Percentiles rank a stretch among this genome's conserved stretches.
Evolutionary conservation across 2,888 invertebrate genomes (phyloP).

Genomic region (Nycteola revayana): DNA sequence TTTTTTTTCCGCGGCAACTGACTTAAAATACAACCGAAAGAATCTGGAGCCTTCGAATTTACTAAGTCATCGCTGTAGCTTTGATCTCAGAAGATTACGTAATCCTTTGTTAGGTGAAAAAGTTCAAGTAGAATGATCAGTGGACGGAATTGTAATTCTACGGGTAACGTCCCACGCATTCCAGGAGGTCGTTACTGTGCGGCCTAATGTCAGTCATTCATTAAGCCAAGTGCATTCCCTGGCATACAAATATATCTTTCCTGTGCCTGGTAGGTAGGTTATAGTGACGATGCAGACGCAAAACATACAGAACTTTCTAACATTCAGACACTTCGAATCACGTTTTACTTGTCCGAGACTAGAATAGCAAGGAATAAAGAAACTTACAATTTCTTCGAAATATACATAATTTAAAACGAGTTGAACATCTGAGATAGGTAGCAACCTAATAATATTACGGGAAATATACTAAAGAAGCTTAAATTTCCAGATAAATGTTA

Average conservation of each 20-base stretch:
- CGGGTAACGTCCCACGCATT: constrained; percentile 48
- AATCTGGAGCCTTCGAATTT: constrained; percentile 6
- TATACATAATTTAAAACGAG: constrained; percentile 21
- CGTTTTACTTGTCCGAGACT: constrained; percentile 5
- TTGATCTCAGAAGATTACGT: constrained; percentile 20
- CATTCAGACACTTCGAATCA: constrained; percentile 31
- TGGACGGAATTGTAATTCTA: constrained; percentile 46
- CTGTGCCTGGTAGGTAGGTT: constrained; percentile 34
- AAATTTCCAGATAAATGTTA: constrained; percentile 45
- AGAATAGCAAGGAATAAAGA: constrained; percentile 6
- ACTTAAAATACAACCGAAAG: too few species aligned
- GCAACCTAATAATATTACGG: constrained; percentile 34
- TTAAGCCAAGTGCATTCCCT: constrained; percentile 59
- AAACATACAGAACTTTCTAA: constrained; percentile 61
- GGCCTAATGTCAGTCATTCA: constrained; percentile 59
- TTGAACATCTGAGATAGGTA: background rate
- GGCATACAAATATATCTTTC: constrained; percentile 61
- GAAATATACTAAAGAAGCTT: too few species aligned
- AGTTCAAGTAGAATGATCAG: constrained; percentile 33
- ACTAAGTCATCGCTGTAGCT: constrained; percentile 19
- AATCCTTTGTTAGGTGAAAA: constrained; percentile 34
- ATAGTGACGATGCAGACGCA: constrained; percentile 12
- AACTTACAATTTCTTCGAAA: constrained; percentile 15
- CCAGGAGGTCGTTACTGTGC: constrained; percentile 47
- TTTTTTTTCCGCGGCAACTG: too few species aligned